phyloP scores from a whole-genome alignment of 2,888 invertebrate species.

The Parnassius smintheus region DNA sequence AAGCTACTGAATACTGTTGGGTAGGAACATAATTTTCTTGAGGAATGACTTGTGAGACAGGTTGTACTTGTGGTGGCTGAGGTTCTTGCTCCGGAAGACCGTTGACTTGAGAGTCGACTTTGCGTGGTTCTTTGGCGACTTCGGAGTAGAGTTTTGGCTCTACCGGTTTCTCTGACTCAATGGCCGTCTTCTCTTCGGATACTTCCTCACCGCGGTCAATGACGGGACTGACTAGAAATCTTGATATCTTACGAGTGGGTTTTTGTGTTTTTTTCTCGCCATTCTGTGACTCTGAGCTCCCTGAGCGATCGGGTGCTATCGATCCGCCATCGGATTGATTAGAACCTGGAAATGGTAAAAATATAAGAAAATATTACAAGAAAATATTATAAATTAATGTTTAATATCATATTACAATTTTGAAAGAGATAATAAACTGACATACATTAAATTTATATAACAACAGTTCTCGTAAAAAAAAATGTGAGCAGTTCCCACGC shows the following conservation, averaged over 20 bases:
- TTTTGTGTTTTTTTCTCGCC: slow-evolving; percentile 73
- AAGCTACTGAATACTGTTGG: slow-evolving; percentile 57
- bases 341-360: slow-evolving; percentile 50
- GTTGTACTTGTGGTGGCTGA: slow-evolving; percentile 23
- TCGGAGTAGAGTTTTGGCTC: slow-evolving; percentile 36
- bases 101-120: slow-evolving; percentile 41
- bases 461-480: no score
- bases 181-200: slow-evolving; percentile 16
- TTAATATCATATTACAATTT: no score
- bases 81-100: slow-evolving; percentile 47
- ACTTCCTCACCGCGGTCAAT: slow-evolving; percentile 77
- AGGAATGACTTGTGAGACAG: slow-evolving; percentile 36
- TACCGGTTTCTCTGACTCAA: slow-evolving; percentile 33
- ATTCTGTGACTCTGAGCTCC: slow-evolving; percentile 62
- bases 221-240: slow-evolving; percentile 91
- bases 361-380: no score
- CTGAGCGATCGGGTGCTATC: slow-evolving; percentile 59
- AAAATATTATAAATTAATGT: no score
- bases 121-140: slow-evolving; percentile 40
- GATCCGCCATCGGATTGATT: slow-evolving; percentile 75
- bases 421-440: no score
- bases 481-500: no score
- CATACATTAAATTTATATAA: no score
- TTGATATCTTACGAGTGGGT: slow-evolving; percentile 86
- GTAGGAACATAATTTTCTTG: slow-evolving; percentile 54